phyloP scores from a whole-genome alignment of 2,888 invertebrate genomes.

The Celastrina argiolus region DNA sequence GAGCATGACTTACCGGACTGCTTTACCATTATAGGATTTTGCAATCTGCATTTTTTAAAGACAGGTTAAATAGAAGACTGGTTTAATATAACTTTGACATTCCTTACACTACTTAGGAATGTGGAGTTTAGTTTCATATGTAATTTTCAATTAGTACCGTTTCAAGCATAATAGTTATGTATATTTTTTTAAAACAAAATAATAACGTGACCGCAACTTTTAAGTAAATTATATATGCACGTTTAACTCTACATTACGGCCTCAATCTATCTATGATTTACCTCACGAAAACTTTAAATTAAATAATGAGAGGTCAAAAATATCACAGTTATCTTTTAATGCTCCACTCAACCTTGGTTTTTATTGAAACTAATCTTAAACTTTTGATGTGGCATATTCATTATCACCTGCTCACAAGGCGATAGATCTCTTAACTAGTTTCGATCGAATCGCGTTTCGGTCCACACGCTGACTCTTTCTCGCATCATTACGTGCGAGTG shows the following conservation, averaged over 20 bases:
- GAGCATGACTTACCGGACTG: background rate
- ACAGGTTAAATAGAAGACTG: constrained; percentile 1
- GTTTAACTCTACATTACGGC: background rate
- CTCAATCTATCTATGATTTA: background rate
- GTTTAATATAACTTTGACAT: constrained; percentile 6
- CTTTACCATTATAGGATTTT: background rate
- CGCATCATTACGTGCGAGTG: no score
- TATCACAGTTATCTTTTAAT: background rate
- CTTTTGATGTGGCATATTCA: background rate
- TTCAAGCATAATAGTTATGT: no score
- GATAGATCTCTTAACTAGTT: no score
- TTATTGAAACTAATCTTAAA: background rate
- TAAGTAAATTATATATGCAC: background rate
- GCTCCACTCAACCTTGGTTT: background rate
- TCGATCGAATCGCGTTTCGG: no score
- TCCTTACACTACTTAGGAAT: background rate
- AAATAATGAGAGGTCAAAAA: background rate
- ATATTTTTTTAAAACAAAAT: no score
- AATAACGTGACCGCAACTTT: no score
- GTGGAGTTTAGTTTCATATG: background rate
- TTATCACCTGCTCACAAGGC: no score
- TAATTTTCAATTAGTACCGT: background rate
- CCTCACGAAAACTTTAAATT: background rate
- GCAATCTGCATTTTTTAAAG: constrained; percentile 11
- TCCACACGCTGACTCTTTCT: no score